phyloP scores from a whole-genome alignment of 2,797 vertebrate species.

The Triplophysa yarkandensis region DNA sequence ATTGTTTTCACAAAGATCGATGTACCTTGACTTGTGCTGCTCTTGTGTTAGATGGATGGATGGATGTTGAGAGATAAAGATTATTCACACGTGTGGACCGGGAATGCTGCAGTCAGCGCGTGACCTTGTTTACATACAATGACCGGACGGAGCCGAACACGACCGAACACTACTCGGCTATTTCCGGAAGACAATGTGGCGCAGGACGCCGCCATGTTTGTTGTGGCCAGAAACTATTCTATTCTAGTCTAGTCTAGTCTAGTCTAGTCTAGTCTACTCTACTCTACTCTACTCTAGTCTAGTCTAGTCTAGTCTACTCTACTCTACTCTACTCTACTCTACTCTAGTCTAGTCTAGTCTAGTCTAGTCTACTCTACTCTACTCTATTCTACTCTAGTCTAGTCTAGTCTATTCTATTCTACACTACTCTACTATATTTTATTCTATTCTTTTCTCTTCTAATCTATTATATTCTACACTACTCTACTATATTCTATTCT shows the following conservation, averaged over 20 bases:
- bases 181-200: slow-evolving; percentile 58
- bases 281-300: no score
- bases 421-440: no score
- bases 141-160: slow-evolving; percentile 58
- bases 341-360: no score
- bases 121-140: slow-evolving; percentile 78
- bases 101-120: slow-evolving; percentile 64
- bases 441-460: no score
- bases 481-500: no score
- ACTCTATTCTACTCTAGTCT: no score
- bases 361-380: no score
- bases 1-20: not conserved
- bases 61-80: not conserved
- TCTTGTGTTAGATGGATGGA: not conserved
- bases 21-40: slow-evolving; percentile 42
- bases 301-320: no score
- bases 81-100: not conserved
- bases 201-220: slow-evolving; percentile 54
- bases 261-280: no score
- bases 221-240: slow-evolving; percentile 33
- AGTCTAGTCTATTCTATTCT: no score
- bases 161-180: slow-evolving; percentile 59
- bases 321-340: no score
- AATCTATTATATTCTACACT: no score
- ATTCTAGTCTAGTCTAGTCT: not conserved